Evolutionary conservation across 2,113 vertebrate species (phyloP), one percentile per base, ranked within the genome.

Genomic region (Hiodon tergisus): DNA sequence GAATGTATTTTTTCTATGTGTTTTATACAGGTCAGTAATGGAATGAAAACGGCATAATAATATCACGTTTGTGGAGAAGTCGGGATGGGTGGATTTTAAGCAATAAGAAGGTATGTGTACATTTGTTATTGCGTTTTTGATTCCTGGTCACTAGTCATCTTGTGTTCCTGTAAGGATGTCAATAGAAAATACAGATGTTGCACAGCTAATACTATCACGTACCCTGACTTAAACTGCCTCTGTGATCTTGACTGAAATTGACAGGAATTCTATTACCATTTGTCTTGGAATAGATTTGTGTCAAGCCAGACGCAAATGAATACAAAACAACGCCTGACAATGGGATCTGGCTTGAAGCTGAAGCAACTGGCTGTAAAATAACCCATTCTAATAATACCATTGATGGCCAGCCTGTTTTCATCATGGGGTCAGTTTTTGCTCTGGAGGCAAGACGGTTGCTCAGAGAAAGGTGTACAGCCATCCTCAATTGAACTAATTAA

Each of bases 401-500:
- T 31, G 31, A 31, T 31, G 31, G 31, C 31, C 13, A 4, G 2
- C 51, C 53, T 31, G 14, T 57, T 57, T 70, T 55, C 52, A 70
- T 61, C 57, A 59, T 58, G 10, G 14, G 10, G 57, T 46, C 10
- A 6, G 69, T 55, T 53, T n/a, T 3, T 14, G 17, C n/a, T 71
- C 31, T 55, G 70, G 17, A 58, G 53, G 47, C 69, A n/a, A 63
- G 17, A 63, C 60, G 11, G 69, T 31, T 13, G 2, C n/a, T 54
- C 50, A 13, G 53, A 57, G 10, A 16, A n/a, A 54, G 69, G 50
- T 50, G 57, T 72, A 57, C 54, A 17, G 10, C 3, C 31, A 14
- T 72, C 51, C 31, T 54, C 73, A 65, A 57, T 57, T 67, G 46
- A 68, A 51, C 53, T 51, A 72, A 59, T 66, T 67, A 58, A 66